Conservation (phyloP, 2,797 vertebrate genomes). For the Rhynchotus rufescens region DNA sequence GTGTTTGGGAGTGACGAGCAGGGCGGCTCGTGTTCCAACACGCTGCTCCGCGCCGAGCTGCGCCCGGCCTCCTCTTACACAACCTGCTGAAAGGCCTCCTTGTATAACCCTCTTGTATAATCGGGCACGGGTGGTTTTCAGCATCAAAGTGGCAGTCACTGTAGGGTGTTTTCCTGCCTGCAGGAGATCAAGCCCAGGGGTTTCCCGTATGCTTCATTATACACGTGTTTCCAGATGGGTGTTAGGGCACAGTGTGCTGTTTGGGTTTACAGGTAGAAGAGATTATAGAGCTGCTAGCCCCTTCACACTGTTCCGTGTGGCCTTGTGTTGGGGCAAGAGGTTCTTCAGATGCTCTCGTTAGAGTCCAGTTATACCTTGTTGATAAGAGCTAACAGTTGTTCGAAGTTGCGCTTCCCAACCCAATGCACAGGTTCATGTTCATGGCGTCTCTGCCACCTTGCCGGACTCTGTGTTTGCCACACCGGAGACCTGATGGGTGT, state of each 20-base stretch:
- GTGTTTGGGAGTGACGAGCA: fast-evolving
- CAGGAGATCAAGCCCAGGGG: background rate
- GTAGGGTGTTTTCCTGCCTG: background rate
- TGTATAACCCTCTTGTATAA: constrained; percentile 58
- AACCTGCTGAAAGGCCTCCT: background rate
- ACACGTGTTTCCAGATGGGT: background rate
- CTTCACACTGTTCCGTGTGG: too few species aligned
- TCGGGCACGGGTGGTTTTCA: background rate
- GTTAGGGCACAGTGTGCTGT: background rate
- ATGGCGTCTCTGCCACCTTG: background rate
- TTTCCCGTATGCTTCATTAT: background rate
- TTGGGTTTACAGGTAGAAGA: background rate
- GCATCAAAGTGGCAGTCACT: background rate
- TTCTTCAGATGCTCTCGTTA: too few species aligned
- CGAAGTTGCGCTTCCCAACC: background rate
- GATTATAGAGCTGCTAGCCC: background rate
- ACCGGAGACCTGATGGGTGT: background rate
- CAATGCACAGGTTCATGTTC: background rate
- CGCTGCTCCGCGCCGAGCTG: background rate
- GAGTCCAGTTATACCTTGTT: background rate
- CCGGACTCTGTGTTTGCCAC: background rate
- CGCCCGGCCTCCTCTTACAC: background rate
- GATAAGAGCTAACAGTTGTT: background rate
- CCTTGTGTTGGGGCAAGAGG: background rate
- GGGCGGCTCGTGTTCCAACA: background rate